Percentiles rank a stretch among this genome's conserved stretches.
Conservation (phyloP, 2,888 invertebrate genomes). For the Cataglyphis rosenhaueri region DNA sequence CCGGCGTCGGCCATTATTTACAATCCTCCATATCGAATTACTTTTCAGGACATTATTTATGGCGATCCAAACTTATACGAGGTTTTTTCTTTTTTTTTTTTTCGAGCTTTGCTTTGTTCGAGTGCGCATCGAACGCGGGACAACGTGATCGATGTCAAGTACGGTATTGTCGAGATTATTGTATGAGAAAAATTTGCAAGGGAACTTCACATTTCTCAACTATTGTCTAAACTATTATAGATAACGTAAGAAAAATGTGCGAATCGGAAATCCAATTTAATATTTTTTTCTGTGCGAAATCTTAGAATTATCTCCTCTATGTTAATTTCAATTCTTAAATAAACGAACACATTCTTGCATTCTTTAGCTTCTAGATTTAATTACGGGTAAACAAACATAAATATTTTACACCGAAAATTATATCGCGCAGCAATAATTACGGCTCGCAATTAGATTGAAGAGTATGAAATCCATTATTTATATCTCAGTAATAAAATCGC, state of each 20-base stretch:
- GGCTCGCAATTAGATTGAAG: slow-evolving; percentile 8
- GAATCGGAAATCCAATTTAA: slow-evolving; percentile 25
- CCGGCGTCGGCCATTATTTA: slow-evolving; percentile 47
- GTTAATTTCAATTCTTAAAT: not conserved
- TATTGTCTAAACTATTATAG: slow-evolving; percentile 16
- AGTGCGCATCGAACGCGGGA: slow-evolving; percentile 40
- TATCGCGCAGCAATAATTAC: not conserved
- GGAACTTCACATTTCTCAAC: slow-evolving; percentile 32
- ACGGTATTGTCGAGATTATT: slow-evolving; percentile 41
- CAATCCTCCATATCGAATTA: slow-evolving; percentile 54
- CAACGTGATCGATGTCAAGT: slow-evolving; percentile 47
- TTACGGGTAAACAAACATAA: not conserved
- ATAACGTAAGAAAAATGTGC: slow-evolving; percentile 22
- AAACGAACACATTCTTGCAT: not conserved
- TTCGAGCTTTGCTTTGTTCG: slow-evolving; percentile 51
- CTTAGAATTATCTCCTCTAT: not conserved
- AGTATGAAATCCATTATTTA: slow-evolving; percentile 22
- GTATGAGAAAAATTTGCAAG: slow-evolving; percentile 34
- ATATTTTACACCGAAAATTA: not conserved
- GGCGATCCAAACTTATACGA: slow-evolving; percentile 48
- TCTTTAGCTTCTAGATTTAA: not conserved
- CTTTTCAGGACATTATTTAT: slow-evolving; percentile 51
- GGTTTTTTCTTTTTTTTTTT: not conserved
- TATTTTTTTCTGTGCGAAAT: not conserved
- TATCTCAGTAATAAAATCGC: slow-evolving; percentile 31